Conservation (phyloP, 1,140 invertebrate species). For the Magallana gigas region DNA sequence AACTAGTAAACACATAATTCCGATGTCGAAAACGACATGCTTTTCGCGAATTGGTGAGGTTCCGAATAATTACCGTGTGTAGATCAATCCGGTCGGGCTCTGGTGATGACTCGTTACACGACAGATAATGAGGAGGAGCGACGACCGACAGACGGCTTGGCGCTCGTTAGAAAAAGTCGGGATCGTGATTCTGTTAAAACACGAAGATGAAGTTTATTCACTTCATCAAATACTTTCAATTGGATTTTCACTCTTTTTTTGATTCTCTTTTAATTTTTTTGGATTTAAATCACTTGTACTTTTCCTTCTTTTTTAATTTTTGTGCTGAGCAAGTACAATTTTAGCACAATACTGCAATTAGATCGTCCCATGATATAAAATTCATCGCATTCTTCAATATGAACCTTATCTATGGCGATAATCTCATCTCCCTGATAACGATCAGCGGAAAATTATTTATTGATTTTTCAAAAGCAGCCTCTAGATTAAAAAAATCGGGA, state of each 20-base stretch:
- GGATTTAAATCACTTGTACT: too few species aligned
- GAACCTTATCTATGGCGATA: constrained; percentile 7
- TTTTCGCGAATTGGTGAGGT: constrained; percentile 22
- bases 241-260: too few species aligned
- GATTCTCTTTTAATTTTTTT: too few species aligned
- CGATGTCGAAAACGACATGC: constrained; percentile 20
- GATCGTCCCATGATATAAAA: constrained; percentile 3
- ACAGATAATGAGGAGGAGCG: constrained; percentile 29
- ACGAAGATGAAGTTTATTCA: background rate
- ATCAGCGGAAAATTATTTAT: constrained; percentile 36
- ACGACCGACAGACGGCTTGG: constrained; percentile 16
- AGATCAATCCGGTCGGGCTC: constrained; percentile 3
- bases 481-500: constrained; percentile 13
- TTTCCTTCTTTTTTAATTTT: too few species aligned
- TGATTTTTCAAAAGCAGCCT: background rate
- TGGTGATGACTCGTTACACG: constrained; percentile 18
- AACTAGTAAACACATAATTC: constrained; percentile 34
- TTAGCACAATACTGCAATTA: too few species aligned
- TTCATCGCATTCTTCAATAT: constrained; percentile 13
- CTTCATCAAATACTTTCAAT: too few species aligned
- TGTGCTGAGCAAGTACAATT: too few species aligned
- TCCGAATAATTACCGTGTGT: constrained; percentile 23
- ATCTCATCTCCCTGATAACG: constrained; percentile 6
- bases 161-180: constrained; percentile 23
- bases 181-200: constrained; percentile 19